Conservation (phyloP, 2,797 vertebrate genomes). For the Pterois miles region DNA sequence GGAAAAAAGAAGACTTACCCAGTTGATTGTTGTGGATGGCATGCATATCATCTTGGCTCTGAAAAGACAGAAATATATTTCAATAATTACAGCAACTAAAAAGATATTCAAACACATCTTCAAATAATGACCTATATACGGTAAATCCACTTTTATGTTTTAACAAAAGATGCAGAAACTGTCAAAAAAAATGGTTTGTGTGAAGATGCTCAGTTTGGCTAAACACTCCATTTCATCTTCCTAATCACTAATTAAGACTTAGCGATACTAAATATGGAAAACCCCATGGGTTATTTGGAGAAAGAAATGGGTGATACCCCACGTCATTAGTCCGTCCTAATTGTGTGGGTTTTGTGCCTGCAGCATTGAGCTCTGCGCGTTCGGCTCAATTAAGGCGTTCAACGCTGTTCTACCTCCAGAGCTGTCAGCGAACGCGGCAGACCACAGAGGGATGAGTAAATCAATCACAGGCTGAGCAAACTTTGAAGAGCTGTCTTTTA, state of each 20-base stretch:
- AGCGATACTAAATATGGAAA: slow-evolving; percentile 61
- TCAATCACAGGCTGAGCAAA: slow-evolving; percentile 69
- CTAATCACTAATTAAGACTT: slow-evolving; percentile 72
- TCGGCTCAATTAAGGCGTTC: slow-evolving; percentile 72
- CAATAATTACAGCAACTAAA: slow-evolving; percentile 47
- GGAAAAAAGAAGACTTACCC: slow-evolving; percentile 70
- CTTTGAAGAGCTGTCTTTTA: slow-evolving; percentile 67
- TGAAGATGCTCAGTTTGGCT: slow-evolving; percentile 29
- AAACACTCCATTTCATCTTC: slow-evolving; percentile 45
- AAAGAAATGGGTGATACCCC: slow-evolving; percentile 71
- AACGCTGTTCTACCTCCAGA: slow-evolving; percentile 63
- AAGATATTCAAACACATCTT: slow-evolving; percentile 17
- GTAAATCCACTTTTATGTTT: slow-evolving; percentile 20
- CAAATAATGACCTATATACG: slow-evolving; percentile 44
- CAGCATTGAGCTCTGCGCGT: slow-evolving; percentile 57
- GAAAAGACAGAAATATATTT: slow-evolving; percentile 63
- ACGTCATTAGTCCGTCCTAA: slow-evolving; percentile 74
- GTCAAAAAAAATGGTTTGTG: slow-evolving; percentile 3
- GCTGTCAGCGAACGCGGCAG: slow-evolving; percentile 58
- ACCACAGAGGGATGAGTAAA: slow-evolving; percentile 69
- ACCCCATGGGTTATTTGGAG: slow-evolving; percentile 70
- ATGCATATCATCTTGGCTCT: slow-evolving; percentile 74
- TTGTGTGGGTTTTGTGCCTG: slow-evolving; percentile 73
- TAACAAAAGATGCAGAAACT: slow-evolving; percentile 8
- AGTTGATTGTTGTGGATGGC: slow-evolving; percentile 74